Evolutionary conservation across 2,888 invertebrate genomes (phyloP), one percentile per base, ranked within the genome.

Genomic region (Caenorhabditis sp.): DNA sequence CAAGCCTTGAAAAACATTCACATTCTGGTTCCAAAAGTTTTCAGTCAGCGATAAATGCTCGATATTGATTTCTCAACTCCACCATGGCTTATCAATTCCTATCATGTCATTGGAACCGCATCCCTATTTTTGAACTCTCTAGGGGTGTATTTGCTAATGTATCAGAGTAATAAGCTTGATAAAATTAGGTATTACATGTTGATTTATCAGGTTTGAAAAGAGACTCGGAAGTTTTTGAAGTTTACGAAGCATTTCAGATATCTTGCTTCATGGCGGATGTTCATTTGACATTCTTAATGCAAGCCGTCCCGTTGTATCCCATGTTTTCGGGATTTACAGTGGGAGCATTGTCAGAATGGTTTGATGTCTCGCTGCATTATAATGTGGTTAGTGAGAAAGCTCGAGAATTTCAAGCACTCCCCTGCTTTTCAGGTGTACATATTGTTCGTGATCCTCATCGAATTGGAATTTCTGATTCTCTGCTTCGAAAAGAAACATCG

Each of bases 1-100:
- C 44, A 44, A 3, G 16, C 44, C 38, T 38, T 38, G 38, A n/a
- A 31, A 4, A 7, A 31, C 12, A 8, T 7, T 44, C 44, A 44
- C 14, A 44, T 44, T 44, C 12, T 16, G 14, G 31, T 31, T 31
- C 7, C 31, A n/a, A n/a, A n/a, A n/a, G n/a, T n/a, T n/a, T n/a
- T n/a, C n/a, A n/a, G n/a, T n/a, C n/a, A n/a, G n/a, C 10, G n/a
- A 5, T 1, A 16, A 63, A 24, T 44, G 44, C 2, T 16, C 3
- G 44, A 3, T 44, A 69, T 69, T 2, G 41, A 69, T 31, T 69
- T 69, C n/a, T 41, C 69, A 0, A 41, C 54, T 26, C 54, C 69
- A 1, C 8, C 1, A 14, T 69, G 69, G 69, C 54, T 69, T n/a
- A 47, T 69, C 38, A 54, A 12, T 12, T 69, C 54, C n/a, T 69